Conservation (phyloP, 1,140 invertebrate species). For the Drosophila neocordata region DNA sequence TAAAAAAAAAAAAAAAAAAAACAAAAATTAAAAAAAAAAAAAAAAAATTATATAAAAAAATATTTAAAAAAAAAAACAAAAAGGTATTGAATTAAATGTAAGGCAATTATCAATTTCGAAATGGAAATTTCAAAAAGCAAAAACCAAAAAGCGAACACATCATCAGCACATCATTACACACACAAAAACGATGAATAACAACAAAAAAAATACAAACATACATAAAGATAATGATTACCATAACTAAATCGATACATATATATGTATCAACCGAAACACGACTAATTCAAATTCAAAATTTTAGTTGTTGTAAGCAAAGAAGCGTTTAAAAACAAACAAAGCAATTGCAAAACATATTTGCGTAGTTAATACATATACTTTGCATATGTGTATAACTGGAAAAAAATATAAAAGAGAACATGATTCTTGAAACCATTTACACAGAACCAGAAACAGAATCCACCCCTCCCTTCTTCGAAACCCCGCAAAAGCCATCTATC, state of each 20-base stretch:
- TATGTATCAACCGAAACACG: slow-evolving; percentile 44
- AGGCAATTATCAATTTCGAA: slow-evolving; percentile 57
- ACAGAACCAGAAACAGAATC: slow-evolving; percentile 23
- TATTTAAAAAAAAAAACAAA: slow-evolving; percentile 34
- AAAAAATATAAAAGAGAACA: no score
- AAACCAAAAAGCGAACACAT: slow-evolving; percentile 19
- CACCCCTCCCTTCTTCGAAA: slow-evolving; percentile 14
- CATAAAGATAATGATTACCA: slow-evolving; percentile 37
- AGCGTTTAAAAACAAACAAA: slow-evolving; percentile 14
- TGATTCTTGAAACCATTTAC: slow-evolving; percentile 40
- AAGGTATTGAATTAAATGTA: slow-evolving; percentile 71
- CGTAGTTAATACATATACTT: slow-evolving; percentile 38
- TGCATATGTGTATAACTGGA: slow-evolving; percentile 60
- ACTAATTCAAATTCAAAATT: slow-evolving; percentile 70
- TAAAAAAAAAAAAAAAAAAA: slow-evolving; percentile 26
- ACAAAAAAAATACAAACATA: slow-evolving; percentile 23
- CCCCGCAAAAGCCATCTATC: not conserved
- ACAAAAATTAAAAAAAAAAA: slow-evolving; percentile 32
- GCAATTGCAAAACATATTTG: slow-evolving; percentile 17
- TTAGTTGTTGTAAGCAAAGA: slow-evolving; percentile 76
- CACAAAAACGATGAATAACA: not conserved
- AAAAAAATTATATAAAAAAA: slow-evolving; percentile 31
- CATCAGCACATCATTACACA: slow-evolving; percentile 12
- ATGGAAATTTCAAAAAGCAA: slow-evolving; percentile 26
- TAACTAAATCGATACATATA: slow-evolving; percentile 47